These are phyloP conservation scores for Alviniconcha marisindica DNA, from an alignment of 1,140 invertebrate genomes.

Conservation along the genomic window DNA sequence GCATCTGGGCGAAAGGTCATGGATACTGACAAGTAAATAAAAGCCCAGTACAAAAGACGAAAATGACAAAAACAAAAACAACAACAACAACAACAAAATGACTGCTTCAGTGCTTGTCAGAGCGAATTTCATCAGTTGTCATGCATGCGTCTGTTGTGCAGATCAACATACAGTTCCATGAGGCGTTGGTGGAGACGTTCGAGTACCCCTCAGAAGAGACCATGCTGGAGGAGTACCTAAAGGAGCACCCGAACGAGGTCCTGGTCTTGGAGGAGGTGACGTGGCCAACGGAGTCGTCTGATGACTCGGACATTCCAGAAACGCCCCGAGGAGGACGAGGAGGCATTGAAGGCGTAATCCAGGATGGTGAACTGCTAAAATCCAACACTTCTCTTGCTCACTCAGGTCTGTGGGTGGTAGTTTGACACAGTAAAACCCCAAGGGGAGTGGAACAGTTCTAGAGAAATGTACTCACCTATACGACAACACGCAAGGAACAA, in stretches of 20 bases:
- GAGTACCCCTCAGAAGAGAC: conserved; percentile 61
- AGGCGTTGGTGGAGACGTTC: conserved; percentile 46
- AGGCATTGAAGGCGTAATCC: conserved; percentile 30
- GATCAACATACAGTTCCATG: conserved; percentile 58
- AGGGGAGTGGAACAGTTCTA: too few species aligned
- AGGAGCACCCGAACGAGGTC: conserved; percentile 54
- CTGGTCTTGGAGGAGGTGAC: conserved; percentile 44
- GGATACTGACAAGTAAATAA: too few species aligned
- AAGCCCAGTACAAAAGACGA: background rate
- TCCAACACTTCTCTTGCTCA: conserved; percentile 52
- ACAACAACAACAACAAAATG: too few species aligned
- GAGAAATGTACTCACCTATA: too few species aligned
- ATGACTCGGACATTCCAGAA: conserved; percentile 44
- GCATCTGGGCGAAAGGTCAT: too few species aligned
- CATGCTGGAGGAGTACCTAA: conserved; percentile 52
- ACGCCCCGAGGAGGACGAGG: conserved; percentile 29
- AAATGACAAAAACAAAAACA: too few species aligned
- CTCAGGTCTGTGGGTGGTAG: too few species aligned
- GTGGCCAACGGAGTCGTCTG: conserved; percentile 39
- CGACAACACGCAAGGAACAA: too few species aligned
- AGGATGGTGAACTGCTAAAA: conserved; percentile 39
- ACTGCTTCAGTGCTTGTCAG: background rate
- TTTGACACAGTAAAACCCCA: too few species aligned
- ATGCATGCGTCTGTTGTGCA: conserved; percentile 47
- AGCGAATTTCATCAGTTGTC: too few species aligned